Evolutionary conservation across 2,888 invertebrate species (phyloP).

Genomic region (Archips xylosteana): DNA sequence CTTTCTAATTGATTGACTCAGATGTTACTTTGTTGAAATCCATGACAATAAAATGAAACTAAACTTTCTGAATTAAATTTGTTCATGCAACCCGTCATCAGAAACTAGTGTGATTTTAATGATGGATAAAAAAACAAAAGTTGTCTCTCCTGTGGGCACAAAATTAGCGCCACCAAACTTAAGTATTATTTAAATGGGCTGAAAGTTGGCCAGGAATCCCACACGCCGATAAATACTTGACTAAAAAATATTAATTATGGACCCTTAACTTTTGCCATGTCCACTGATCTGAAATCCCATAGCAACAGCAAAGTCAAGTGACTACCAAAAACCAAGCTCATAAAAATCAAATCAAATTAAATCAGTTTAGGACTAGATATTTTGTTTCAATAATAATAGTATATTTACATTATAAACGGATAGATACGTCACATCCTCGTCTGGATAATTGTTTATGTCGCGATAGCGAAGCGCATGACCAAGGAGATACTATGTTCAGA

Average conservation of each 20-base stretch:
- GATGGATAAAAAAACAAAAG: too few relatives aligned
- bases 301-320: constrained; percentile 1
- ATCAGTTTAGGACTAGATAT: constrained; percentile 12
- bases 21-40: too few relatives aligned
- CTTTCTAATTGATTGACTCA: too few relatives aligned
- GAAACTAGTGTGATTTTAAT: too few relatives aligned
- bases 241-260: too few relatives aligned
- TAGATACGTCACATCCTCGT: constrained; percentile 23
- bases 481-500: constrained; percentile 4
- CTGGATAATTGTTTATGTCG: constrained; percentile 9
- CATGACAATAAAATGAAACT: too few relatives aligned
- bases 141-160: too few relatives aligned
- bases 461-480: constrained; percentile 35
- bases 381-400: not conserved
- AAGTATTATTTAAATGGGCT: not conserved
- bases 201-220: too few relatives aligned
- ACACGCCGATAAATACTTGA: too few relatives aligned
- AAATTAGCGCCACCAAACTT: too few relatives aligned
- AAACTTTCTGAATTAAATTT: not conserved
- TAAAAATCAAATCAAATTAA: too few relatives aligned
- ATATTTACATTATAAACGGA: constrained; percentile 19
- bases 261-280: too few relatives aligned
- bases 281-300: not conserved
- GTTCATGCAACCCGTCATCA: not conserved
- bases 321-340: not conserved